Evolutionary conservation across 2,888 invertebrate species (phyloP).

Genomic region (Ophioninae sp.): DNA sequence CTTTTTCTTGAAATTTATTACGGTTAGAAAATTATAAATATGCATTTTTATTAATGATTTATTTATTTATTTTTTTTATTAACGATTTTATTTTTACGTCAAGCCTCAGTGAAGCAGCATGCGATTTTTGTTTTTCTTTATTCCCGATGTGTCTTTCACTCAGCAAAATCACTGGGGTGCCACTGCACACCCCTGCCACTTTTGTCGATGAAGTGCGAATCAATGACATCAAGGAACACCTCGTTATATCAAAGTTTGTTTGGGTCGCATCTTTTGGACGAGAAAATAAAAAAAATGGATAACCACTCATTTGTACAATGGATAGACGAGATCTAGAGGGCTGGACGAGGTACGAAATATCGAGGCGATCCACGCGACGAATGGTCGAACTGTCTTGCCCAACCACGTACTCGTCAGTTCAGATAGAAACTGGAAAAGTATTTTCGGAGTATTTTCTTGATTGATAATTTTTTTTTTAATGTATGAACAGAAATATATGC

Average conservation of each 20-base stretch:
- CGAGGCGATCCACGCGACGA: constrained; percentile 74
- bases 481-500: background rate
- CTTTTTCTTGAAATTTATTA: constrained; percentile 49
- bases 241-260: constrained; percentile 27
- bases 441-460: constrained; percentile 31
- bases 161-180: constrained; percentile 48
- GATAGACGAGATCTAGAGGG: constrained; percentile 61
- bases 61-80: constrained; percentile 33
- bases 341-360: constrained; percentile 69
- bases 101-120: constrained; percentile 59
- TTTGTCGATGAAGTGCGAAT: constrained; percentile 19
- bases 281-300: background rate
- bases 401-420: constrained; percentile 73
- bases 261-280: background rate
- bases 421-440: constrained; percentile 75
- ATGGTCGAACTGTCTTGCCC: constrained; percentile 71
- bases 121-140: constrained; percentile 47
- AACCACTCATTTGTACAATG: constrained; percentile 47
- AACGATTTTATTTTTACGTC: constrained; percentile 40
- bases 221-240: constrained; percentile 37
- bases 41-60: background rate
- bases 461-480: constrained; percentile 5
- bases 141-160: constrained; percentile 60
- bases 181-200: background rate
- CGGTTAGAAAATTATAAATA: constrained; percentile 31